phyloP scores from a whole-genome alignment of 2,113 vertebrate species.

The Cyprinus carpio region DNA sequence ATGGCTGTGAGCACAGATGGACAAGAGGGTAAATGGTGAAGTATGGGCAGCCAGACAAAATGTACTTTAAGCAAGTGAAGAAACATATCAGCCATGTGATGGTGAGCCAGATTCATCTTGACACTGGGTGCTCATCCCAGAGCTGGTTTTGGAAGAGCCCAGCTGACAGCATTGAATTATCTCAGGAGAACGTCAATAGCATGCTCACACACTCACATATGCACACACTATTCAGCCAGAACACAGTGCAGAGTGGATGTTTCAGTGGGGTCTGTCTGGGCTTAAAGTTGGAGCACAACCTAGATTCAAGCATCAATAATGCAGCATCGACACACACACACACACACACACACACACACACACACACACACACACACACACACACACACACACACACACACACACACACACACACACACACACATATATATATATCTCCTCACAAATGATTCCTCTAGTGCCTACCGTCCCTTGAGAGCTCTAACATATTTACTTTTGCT shows the following conservation, averaged over 20 bases:
- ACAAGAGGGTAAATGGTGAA: constrained; percentile 27
- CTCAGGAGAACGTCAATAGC: constrained; percentile 35
- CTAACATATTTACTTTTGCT: constrained; percentile 40
- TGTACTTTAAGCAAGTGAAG: constrained; percentile 34
- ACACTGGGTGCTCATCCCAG: constrained; percentile 68
- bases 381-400: constrained; percentile 24
- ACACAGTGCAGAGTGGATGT: constrained; percentile 22
- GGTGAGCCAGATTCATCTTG: constrained; percentile 72
- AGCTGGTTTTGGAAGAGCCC: constrained; percentile 69
- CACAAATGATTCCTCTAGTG: constrained; percentile 26
- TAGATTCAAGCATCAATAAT: constrained; percentile 49
- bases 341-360: constrained; percentile 25
- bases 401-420: too few relatives aligned
- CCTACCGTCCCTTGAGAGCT: not conserved
- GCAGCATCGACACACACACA: constrained; percentile 38
- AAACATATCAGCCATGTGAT: constrained; percentile 63
- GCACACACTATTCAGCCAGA: constrained; percentile 48
- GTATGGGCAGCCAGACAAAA: constrained; percentile 15
- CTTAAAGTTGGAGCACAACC: constrained; percentile 29
- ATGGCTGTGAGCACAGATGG: constrained; percentile 36
- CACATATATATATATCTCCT: constrained; percentile 30
- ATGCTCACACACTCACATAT: constrained; percentile 48
- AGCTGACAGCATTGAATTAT: constrained; percentile 70
- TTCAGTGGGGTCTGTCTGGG: constrained; percentile 11
- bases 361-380: constrained; percentile 37